phyloP scores from a whole-genome alignment of 1,140 invertebrate species.

The Contarinia nasturtii region DNA sequence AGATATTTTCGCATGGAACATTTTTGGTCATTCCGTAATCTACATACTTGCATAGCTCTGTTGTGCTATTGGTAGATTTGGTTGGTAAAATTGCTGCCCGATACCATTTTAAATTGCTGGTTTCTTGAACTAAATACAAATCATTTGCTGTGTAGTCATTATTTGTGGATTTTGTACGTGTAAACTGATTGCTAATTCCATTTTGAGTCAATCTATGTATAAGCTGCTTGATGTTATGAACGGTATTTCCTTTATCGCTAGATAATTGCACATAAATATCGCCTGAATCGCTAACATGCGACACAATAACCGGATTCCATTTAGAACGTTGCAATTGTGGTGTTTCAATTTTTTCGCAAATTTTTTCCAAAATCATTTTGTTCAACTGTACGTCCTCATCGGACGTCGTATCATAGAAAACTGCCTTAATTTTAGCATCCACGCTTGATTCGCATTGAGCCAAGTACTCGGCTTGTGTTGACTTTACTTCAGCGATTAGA shows the following conservation, averaged over 20 bases:
- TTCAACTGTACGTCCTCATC: constrained; percentile 19
- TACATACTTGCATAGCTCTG: constrained; percentile 17
- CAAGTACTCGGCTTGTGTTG: constrained; percentile 11
- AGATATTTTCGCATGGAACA: constrained; percentile 19
- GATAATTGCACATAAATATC: constrained; percentile 15
- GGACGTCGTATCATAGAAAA: constrained; percentile 20
- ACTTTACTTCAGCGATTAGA: constrained; percentile 17
- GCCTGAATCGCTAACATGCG: constrained; percentile 18
- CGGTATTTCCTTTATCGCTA: constrained; percentile 13
- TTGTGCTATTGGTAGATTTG: background rate
- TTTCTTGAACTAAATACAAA: constrained; percentile 18
- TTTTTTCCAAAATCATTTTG: constrained; percentile 13
- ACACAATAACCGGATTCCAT: constrained; percentile 9
- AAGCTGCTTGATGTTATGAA: background rate
- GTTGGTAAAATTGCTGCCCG: constrained; percentile 13
- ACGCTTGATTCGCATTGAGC: constrained; percentile 6
- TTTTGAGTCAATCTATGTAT: background rate
- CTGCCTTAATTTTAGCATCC: constrained; percentile 13
- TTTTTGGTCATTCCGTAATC: constrained; percentile 17
- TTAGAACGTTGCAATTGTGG: constrained; percentile 9
- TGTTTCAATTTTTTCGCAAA: constrained; percentile 11
- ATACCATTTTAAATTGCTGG: constrained; percentile 13
- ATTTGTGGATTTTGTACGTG: constrained; percentile 11
- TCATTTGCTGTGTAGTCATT: constrained; percentile 14
- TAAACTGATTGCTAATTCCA: constrained; percentile 6